Percentiles rank a stretch among this genome's conserved stretches.
Evolutionary conservation across 1,140 invertebrate species (phyloP).

Genomic region (Calosoma granatense): DNA sequence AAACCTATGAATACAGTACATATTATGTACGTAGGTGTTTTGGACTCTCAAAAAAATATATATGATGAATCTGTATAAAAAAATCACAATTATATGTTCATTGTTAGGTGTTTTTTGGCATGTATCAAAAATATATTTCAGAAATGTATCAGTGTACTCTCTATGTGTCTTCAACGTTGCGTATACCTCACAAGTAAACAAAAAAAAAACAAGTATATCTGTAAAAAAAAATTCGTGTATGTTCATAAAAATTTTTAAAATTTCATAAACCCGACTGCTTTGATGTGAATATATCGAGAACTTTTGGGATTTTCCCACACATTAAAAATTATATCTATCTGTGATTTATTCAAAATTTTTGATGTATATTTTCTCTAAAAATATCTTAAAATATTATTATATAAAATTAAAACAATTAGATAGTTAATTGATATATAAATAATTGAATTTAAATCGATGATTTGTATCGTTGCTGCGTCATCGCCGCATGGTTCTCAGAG

Average conservation of each 20-base stretch:
- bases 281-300: slow-evolving; percentile 33
- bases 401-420: slow-evolving; percentile 34
- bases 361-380: slow-evolving; percentile 44
- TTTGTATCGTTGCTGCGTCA: slow-evolving; percentile 5
- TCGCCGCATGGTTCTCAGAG: not conserved
- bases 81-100: slow-evolving; percentile 19
- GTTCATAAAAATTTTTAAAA: slow-evolving; percentile 22
- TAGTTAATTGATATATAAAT: slow-evolving; percentile 31
- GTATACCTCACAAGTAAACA: slow-evolving; percentile 33
- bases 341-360: slow-evolving; percentile 44
- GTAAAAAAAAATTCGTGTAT: slow-evolving; percentile 19
- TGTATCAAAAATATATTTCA: slow-evolving; percentile 28
- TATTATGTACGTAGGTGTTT: too few relatives aligned
- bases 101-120: slow-evolving; percentile 35
- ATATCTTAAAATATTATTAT: slow-evolving; percentile 38
- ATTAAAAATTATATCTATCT: slow-evolving; percentile 41
- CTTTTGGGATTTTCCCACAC: slow-evolving; percentile 28
- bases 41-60: slow-evolving; percentile 27
- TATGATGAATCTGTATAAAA: not conserved
- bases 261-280: slow-evolving; percentile 28
- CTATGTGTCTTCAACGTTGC: slow-evolving; percentile 39
- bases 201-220: slow-evolving; percentile 23
- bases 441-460: slow-evolving; percentile 16
- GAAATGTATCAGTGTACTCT: slow-evolving; percentile 32
- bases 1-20: too few relatives aligned